A percentile compares a stretch with the other conserved stretches of the same genome.
phyloP scores from a whole-genome alignment of 2,797 vertebrate genomes.

The Darevskia nairensis region DNA sequence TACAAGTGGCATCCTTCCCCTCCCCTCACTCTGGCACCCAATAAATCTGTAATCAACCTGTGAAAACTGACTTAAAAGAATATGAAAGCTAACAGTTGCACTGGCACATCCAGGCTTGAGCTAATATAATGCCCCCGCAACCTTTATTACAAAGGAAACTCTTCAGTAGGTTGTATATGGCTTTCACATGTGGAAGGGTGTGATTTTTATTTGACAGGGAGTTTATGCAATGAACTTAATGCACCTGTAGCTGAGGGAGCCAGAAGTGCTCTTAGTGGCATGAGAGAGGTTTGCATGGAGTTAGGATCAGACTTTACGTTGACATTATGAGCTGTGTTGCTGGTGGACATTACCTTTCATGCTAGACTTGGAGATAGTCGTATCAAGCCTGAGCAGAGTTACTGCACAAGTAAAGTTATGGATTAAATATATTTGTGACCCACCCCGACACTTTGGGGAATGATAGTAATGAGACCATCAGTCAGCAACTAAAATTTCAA shows the following conservation, averaged over 20 bases:
- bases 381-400: not conserved
- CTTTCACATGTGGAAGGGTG: not conserved
- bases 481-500: not conserved
- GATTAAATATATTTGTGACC: not conserved
- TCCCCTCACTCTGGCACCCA: slow-evolving; percentile 8
- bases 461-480: too few relatives aligned
- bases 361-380: not conserved
- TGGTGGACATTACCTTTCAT: not conserved
- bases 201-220: not conserved
- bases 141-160: not conserved
- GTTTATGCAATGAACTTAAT: slow-evolving; percentile 31
- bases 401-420: not conserved
- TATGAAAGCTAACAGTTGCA: not conserved
- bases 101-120: not conserved
- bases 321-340: too few relatives aligned
- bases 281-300: slow-evolving; percentile 47
- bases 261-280: slow-evolving; percentile 50
- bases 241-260: not conserved
- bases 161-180: not conserved
- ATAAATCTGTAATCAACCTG: slow-evolving; percentile 4
- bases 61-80: not conserved
- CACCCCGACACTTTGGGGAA: not conserved
- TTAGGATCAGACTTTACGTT: not conserved
- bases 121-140: not conserved
- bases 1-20: not conserved